Evolutionary conservation across 2,888 invertebrate genomes (phyloP).

Genomic region (Hofmannophila pseudospretella): DNA sequence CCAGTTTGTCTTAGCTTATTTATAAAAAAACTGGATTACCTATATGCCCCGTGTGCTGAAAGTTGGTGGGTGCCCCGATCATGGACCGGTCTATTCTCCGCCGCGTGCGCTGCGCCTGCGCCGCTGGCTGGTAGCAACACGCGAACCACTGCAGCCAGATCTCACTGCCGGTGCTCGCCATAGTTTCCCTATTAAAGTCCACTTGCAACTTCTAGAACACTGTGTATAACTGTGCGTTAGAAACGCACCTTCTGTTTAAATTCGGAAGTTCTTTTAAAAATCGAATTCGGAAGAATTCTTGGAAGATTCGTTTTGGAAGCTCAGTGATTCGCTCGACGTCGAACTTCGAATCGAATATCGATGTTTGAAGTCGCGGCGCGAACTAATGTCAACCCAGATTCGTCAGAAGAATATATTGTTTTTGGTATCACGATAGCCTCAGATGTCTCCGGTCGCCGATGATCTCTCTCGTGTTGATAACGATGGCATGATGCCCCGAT

Average conservation of each 20-base stretch:
- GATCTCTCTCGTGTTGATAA: constrained; percentile 52
- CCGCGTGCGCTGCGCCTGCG: constrained; percentile 83
- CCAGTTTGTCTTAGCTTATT: too few relatives aligned
- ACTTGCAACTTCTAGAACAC: constrained; percentile 29
- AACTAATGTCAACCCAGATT: constrained; percentile 25
- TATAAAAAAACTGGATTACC: too few relatives aligned
- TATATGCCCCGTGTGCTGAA: constrained; percentile 91
- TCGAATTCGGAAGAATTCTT: neutral
- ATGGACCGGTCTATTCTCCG: constrained; percentile 93
- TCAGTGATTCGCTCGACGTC: constrained; percentile 17
- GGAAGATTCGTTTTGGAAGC: constrained; percentile 12
- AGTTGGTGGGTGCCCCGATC: constrained; percentile 97
- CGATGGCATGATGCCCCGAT: constrained; percentile 61
- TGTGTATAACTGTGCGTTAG: constrained; percentile 13
- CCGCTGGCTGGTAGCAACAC: constrained; percentile 91
- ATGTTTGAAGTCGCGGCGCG: constrained; percentile 24
- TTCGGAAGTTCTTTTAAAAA: neutral
- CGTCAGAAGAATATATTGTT: constrained; percentile 18
- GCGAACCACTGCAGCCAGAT: constrained; percentile 96
- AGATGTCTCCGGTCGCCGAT: constrained; percentile 27
- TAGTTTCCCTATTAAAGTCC: constrained; percentile 48
- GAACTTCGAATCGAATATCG: constrained; percentile 30
- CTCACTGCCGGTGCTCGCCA: constrained; percentile 87
- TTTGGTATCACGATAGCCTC: constrained; percentile 22
- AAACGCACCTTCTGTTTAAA: constrained; percentile 25